Base-by-base conservation (phyloP, 2,797 vertebrate genomes). In the Tokudaia tokunoshimensis region DNA sequence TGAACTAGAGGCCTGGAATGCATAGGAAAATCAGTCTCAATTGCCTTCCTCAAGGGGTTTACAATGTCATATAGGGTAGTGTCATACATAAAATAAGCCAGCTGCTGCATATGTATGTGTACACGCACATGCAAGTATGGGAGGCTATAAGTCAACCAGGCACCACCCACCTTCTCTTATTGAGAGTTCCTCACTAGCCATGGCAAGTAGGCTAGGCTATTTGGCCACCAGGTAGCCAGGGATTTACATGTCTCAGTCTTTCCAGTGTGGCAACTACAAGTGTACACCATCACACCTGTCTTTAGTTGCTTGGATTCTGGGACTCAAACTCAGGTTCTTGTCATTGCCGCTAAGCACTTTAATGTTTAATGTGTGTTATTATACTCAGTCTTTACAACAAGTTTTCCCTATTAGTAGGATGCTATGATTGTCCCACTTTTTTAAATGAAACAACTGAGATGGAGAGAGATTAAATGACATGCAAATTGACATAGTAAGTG, bases 381-480 rank as follows among this genome's bases (percentile, higher is more conserved):
- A 95, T 47, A 95, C 34, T 74, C 81, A 65, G 79, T 91, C 47
- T 90, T 92, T 75, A 84, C 4, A 55, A 47, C 12, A 95, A 55
- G 15, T 20, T 74, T 57, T 22, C 0, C 19, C 10, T 55, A 2
- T 91, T 63, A 31, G 31, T 91, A 79, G 61, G 67, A 75, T 81
- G 59, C 34, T 72, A 61, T 59, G 44, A 91, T 92, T 82, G 22
- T 55, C 19, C 57, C 24, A 83, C 57, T 96, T 94, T 97, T 94
- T 94, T 31, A 91, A 87, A 89, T 76, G 29, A 89, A 47, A 97
- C 57, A 89, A n/a, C 17, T 24, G n/a, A 91, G 12, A 41, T 8
- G 70, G 80, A 88, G 50, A 92, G 57, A 86, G 20, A 11, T 47
- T 83, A 92, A 87, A 20, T 94, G 57, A 87, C 13, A 37, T 13